Base-by-base conservation (phyloP, 1,140 invertebrate species). In the Bombus difficillimus region DNA sequence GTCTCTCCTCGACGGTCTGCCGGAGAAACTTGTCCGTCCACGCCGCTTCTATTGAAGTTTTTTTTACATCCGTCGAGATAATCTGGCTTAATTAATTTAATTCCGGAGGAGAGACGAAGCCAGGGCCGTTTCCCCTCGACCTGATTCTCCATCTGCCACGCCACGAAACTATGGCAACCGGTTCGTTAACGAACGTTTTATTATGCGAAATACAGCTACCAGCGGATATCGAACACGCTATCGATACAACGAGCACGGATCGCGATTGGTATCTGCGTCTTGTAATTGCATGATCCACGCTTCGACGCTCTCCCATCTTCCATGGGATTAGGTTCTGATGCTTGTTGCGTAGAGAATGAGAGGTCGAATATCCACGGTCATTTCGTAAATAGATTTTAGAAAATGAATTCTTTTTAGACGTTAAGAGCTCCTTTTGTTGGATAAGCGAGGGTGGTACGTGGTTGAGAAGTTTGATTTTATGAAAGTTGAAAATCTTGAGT, bases 41-140 rank as follows among this genome's bases (percentile, higher is more conserved):
- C 47, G 66, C 62, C 66, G 37, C 47, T 37, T 32, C 66, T 47
- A 84, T 78, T 53, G 82, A 84, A 79, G 75, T 80, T 85, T 39
- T 83, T 89, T 88, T 77, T 32, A 59, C 53, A 62, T 84, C 64
- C 64, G 47, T 76, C 53, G 47, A 59, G 82, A 84, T 84, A 71
- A 84, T 84, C 82, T 79, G 43, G 66, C 82, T 84, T 84, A 84
- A 84, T 84, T 84, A 84, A 84, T 84, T 84, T 84, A 78, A 79
- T 84, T 79, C 39, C 66, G 28, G 41, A 25, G 75, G 41, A 79
- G 53, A 84, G 22, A 10, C 64, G 66, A 25, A 28, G 43, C 53
- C 13, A 10, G 22, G 4, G 15, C 34, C 32, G 22, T 47, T 81
- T 83, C 66, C 74, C 78, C 77, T 78, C 81, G 62, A 86, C 82